Conservation (phyloP, 1,140 invertebrate species). For the Aricia agestis region DNA sequence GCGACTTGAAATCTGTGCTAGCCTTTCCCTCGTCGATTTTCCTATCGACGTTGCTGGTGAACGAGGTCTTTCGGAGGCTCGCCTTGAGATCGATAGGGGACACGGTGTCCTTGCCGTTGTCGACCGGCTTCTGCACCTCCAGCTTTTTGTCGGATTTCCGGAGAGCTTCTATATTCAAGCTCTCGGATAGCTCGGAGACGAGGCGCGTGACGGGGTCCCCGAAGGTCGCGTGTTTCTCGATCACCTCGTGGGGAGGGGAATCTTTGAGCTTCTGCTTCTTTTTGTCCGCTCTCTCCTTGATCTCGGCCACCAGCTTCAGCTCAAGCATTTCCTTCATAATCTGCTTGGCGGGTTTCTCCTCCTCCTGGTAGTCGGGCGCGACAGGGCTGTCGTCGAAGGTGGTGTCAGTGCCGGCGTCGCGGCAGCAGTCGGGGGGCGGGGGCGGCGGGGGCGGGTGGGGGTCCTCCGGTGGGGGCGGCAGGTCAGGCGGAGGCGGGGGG, state of each 20-base stretch:
- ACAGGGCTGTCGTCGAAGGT: conserved; percentile 39
- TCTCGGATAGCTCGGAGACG: conserved; percentile 83
- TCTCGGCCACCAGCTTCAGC: conserved; percentile 86
- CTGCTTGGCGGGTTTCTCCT: conserved; percentile 57
- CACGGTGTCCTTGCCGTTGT: conserved; percentile 47
- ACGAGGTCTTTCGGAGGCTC: conserved; percentile 68
- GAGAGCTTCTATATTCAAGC: conserved; percentile 76
- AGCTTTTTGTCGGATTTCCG: conserved; percentile 44
- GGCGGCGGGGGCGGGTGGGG: conserved; percentile 67
- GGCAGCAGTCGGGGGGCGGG: conserved; percentile 77
- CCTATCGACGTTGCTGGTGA: conserved; percentile 45
- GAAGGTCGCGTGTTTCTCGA: conserved; percentile 55
- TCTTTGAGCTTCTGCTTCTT: conserved; percentile 75
- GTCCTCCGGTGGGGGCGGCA: conserved; percentile 85
- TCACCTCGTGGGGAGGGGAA: conserved; percentile 62
- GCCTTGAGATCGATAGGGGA: conserved; percentile 76
- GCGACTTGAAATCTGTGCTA: conserved; percentile 75
- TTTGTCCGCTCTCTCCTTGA: conserved; percentile 85
- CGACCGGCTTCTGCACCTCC: conserved; percentile 34
- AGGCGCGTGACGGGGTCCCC: conserved; percentile 86
- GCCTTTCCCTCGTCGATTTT: conserved; percentile 54
- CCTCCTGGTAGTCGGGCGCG: conserved; percentile 35
- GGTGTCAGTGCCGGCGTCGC: conserved; percentile 53
- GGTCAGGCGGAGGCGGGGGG: conserved; percentile 86
- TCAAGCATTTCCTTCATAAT: conserved; percentile 87